These are phyloP conservation scores for Thryonomys swinderianus DNA, from an alignment of 2,113 vertebrate species.

Conservation along the genomic window DNA sequence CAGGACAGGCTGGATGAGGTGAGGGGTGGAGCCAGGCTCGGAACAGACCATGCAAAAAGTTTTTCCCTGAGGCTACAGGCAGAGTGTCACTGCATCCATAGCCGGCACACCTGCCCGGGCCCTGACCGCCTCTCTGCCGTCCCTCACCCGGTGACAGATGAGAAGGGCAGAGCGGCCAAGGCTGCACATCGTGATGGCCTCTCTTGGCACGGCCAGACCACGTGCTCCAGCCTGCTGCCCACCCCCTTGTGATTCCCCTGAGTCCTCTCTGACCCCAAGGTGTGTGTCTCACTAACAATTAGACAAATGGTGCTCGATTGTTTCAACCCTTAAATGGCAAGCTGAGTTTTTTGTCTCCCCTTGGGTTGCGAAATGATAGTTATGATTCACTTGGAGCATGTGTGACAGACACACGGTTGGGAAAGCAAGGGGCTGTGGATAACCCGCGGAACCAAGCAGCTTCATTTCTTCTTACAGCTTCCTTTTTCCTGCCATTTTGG, in stretches of 20 bases:
- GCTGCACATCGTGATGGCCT: not conserved
- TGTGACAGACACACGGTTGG: rapidly evolving
- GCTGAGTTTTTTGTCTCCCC: not conserved
- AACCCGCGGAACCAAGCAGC: not conserved
- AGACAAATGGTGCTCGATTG: rapidly evolving
- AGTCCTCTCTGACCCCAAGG: too few species aligned
- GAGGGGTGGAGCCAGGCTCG: rapidly evolving
- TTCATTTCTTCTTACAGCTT: not conserved
- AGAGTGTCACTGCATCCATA: not conserved
- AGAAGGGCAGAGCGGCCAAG: not conserved
- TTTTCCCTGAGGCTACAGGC: not conserved
- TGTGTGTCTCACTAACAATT: not conserved
- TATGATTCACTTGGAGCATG: not conserved
- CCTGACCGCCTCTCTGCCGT: not conserved
- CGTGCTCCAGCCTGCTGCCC: not conserved
- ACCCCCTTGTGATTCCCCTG: not conserved
- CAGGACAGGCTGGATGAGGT: not conserved
- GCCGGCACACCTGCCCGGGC: too few species aligned
- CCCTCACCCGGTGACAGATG: not conserved
- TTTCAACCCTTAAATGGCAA: not conserved
- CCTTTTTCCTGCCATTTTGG: not conserved
- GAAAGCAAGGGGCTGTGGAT: rapidly evolving
- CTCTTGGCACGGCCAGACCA: not conserved
- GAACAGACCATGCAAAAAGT: not conserved
- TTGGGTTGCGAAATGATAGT: too few species aligned